phyloP scores from a whole-genome alignment of 30 jellyfish, hydroid and myxozoan genomes.

The Hydractinia symbiolongicarpus region DNA sequence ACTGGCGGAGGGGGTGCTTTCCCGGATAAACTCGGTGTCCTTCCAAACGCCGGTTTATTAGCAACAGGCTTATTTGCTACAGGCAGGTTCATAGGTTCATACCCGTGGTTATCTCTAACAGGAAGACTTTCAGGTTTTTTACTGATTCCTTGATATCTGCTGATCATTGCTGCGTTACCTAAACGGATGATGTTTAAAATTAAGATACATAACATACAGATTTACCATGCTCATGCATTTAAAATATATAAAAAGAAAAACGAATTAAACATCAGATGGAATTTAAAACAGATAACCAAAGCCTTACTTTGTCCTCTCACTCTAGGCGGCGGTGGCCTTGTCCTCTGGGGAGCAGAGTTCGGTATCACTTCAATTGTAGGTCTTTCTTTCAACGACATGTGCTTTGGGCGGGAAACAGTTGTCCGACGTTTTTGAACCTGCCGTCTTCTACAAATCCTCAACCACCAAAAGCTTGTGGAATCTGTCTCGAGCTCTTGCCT shows the following conservation, averaged over 20 bases:
- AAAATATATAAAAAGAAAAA: not conserved
- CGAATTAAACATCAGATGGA: not conserved
- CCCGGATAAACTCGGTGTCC: conserved; percentile 23
- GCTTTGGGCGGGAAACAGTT: conserved; percentile 28
- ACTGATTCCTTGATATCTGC: conserved; percentile 9
- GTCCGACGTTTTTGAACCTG: not conserved
- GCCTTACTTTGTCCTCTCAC: conserved; percentile 18
- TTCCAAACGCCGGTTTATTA: not conserved
- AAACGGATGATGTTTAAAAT: too few species aligned
- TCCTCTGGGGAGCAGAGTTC: conserved; percentile 21
- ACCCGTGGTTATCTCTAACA: conserved; percentile 9
- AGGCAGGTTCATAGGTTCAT: not conserved
- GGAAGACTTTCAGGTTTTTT: not conserved
- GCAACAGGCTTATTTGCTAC: not conserved
- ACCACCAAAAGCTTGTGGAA: conserved; percentile 31
- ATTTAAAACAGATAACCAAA: not conserved
- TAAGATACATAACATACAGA: too few species aligned
- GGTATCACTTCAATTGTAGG: conserved; percentile 29
- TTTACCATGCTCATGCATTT: not conserved
- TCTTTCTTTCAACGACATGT: conserved; percentile 18
- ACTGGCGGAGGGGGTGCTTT: conserved; percentile 32
- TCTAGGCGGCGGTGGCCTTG: not conserved
- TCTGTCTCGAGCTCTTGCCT: conserved; percentile 39
- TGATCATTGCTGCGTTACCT: conserved; percentile 1
- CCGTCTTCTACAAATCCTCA: conserved; percentile 15